A percentile compares a stretch with the other conserved stretches of the same genome.
Conservation (phyloP, 1,140 invertebrate genomes). For the Piezodorus guildinii region DNA sequence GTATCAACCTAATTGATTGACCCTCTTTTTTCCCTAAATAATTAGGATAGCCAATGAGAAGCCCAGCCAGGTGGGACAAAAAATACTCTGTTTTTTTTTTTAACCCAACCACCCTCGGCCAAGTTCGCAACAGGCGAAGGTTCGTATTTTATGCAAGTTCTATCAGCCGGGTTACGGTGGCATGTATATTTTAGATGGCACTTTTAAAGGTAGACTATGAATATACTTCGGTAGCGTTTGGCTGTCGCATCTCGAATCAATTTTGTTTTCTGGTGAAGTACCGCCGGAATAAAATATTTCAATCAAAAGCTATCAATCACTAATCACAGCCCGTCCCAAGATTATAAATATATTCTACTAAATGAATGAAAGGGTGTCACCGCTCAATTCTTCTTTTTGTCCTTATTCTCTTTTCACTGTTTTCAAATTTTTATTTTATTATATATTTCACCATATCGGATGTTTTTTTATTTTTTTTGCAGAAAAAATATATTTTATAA, state of each 20-base stretch:
- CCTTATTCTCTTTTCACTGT: neutral
- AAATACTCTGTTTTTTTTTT: neutral
- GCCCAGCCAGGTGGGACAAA: neutral
- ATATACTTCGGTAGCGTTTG: neutral
- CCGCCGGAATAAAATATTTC: neutral
- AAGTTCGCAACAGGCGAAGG: constrained; percentile 1
- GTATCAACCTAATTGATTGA: constrained; percentile 2
- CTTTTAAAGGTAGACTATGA: constrained; percentile 2
- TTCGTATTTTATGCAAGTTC: constrained; percentile 1
- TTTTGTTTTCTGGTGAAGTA: neutral
- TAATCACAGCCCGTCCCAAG: neutral
- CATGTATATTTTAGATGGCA: neutral
- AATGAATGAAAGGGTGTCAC: too few relatives aligned
- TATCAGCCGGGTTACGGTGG: neutral
- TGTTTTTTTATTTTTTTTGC: too few relatives aligned
- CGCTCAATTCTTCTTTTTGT: neutral
- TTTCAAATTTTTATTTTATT: neutral
- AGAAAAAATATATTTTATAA: too few relatives aligned
- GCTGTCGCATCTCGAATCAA: neutral
- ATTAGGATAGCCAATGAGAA: neutral
- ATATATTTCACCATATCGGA: too few relatives aligned
- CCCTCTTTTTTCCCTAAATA: neutral
- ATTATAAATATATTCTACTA: too few relatives aligned
- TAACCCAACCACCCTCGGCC: neutral
- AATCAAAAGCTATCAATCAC: neutral